Conservation (phyloP, 2,888 invertebrate species). For the Cosmia trapezina region DNA sequence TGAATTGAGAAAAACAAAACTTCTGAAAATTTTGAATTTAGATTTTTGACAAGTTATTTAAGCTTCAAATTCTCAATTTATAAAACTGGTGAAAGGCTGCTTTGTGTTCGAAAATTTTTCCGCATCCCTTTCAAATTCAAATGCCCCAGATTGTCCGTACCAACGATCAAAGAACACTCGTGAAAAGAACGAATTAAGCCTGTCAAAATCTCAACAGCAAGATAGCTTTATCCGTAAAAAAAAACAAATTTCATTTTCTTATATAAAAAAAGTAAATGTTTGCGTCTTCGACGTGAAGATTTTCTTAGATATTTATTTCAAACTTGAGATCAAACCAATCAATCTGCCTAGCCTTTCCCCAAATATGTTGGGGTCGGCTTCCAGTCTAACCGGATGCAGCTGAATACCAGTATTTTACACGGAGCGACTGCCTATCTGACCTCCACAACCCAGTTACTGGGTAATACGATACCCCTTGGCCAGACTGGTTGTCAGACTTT, state of each 20-base stretch:
- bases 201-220: slow-evolving; percentile 13
- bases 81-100: background rate
- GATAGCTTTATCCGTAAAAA: background rate
- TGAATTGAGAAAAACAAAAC: no score
- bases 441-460: no score
- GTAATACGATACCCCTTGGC: no score
- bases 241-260: background rate
- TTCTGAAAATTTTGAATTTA: background rate
- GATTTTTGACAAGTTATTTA: background rate
- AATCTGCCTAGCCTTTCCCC: no score
- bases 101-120: background rate
- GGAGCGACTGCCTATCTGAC: no score
- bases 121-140: background rate
- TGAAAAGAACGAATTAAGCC: background rate
- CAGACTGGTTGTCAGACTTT: no score
- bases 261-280: background rate
- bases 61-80: background rate
- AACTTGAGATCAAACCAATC: slow-evolving; percentile 16
- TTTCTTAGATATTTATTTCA: slow-evolving; percentile 14
- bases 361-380: no score
- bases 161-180: slow-evolving; percentile 15
- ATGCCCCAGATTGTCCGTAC: background rate
- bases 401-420: no score
- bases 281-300: background rate
- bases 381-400: no score